Percentiles rank a stretch among this genome's conserved stretches.
Conservation (phyloP, 2,888 invertebrate genomes). For the Osmoderma eremita region DNA sequence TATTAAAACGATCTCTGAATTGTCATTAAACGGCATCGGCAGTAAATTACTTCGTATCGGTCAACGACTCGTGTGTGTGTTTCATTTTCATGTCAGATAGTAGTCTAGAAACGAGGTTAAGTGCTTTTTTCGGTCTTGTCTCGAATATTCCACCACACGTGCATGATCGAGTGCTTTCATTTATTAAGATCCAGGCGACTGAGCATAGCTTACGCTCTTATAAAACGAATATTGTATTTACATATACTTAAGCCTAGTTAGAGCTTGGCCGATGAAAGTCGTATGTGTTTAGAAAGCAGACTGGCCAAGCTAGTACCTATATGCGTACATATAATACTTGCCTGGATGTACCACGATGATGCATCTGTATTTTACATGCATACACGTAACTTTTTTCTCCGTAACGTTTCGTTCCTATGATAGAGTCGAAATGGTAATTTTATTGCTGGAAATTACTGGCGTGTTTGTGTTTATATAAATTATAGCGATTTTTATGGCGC, state of each 20-base stretch:
- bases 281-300: too few species aligned
- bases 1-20: slow-evolving; percentile 25
- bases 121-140: slow-evolving; percentile 50
- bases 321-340: not conserved
- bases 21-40: slow-evolving; percentile 32
- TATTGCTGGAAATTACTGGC: slow-evolving; percentile 31
- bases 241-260: too few species aligned
- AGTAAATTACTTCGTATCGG: slow-evolving; percentile 28
- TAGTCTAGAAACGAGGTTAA: slow-evolving; percentile 47
- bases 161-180: slow-evolving; percentile 51
- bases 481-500: slow-evolving; percentile 34
- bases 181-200: slow-evolving; percentile 33
- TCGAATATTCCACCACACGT: slow-evolving; percentile 53
- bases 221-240: too few species aligned
- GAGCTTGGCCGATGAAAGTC: too few species aligned
- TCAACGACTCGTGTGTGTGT: slow-evolving; percentile 26
- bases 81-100: slow-evolving; percentile 34
- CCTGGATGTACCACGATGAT: not conserved
- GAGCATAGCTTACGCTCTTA: too few species aligned
- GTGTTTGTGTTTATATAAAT: slow-evolving; percentile 30
- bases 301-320: not conserved
- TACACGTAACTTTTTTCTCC: slow-evolving; percentile 11
- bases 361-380: not conserved
- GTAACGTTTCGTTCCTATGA: slow-evolving; percentile 17
- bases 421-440: slow-evolving; percentile 24